A percentile compares a stretch with the other conserved stretches of the same genome.
These are phyloP conservation scores for Nymphalis urticae DNA, from an alignment of 2,888 invertebrate genomes.

Conservation along the genomic window DNA sequence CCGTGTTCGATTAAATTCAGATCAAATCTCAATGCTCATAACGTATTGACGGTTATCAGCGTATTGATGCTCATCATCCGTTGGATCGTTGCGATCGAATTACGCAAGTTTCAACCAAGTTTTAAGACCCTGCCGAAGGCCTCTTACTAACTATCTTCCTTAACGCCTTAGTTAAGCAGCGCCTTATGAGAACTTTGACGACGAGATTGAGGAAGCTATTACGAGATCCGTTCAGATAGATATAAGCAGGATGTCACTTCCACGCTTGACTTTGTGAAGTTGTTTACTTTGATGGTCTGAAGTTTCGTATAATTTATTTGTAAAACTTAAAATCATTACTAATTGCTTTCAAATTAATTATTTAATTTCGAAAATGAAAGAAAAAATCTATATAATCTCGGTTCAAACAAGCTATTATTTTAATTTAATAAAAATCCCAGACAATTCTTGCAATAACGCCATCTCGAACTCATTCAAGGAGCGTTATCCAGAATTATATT, in stretches of 20 bases:
- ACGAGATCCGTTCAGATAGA: slow-evolving; percentile 77
- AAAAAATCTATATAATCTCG: not conserved
- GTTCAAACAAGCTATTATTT: slow-evolving; percentile 24
- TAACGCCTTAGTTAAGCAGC: slow-evolving; percentile 80
- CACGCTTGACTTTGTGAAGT: slow-evolving; percentile 77
- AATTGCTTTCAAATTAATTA: slow-evolving; percentile 9
- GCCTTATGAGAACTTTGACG: slow-evolving; percentile 81
- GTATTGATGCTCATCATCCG: slow-evolving; percentile 59
- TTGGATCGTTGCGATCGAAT: slow-evolving; percentile 72
- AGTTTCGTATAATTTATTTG: slow-evolving; percentile 68
- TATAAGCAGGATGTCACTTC: slow-evolving; percentile 80
- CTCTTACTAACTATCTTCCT: slow-evolving; percentile 79
- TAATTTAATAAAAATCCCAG: slow-evolving; percentile 29
- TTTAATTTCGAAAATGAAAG: not conserved
- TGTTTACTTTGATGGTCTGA: slow-evolving; percentile 76
- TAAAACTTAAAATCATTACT: slow-evolving; percentile 43
- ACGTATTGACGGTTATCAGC: slow-evolving; percentile 72
- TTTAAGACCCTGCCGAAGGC: slow-evolving; percentile 78
- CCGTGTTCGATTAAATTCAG: slow-evolving; percentile 18
- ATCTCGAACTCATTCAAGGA: slow-evolving; percentile 40
- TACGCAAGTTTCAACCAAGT: slow-evolving; percentile 76
- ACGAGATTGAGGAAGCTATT: slow-evolving; percentile 81
- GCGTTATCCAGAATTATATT: slow-evolving; percentile 50
- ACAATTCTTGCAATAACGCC: slow-evolving; percentile 31
- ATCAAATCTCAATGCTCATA: slow-evolving; percentile 72